Evolutionary conservation across 2,888 invertebrate genomes (phyloP), one percentile per base, ranked within the genome.

Genomic region (Norana najaformis): DNA sequence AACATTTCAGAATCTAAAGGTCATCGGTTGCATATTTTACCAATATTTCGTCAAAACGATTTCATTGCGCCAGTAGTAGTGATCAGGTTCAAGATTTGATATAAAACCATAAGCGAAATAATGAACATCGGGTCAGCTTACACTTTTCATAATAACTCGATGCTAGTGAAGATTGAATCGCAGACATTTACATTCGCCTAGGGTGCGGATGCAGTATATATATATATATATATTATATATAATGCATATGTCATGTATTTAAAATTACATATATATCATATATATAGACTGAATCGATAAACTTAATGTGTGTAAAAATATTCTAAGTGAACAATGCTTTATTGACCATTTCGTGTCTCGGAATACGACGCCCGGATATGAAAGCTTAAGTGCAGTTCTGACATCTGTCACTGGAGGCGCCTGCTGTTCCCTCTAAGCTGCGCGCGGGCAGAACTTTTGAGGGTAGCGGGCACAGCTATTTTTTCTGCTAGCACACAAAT

Each of bases 341-440:
- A 85, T 85, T 37, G 85, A 85, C 85, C 85, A 35, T 35, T 8
- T 23, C 36, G 36, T 35, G 37, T 23, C 35, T 36, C 18, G 85
- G 36, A 85, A 85, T 85, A 85, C 85, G 85, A 85, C 85, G 23
- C 36, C 85, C 36, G 35, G 85, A 85, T 37, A 85, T 85, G 85
- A 37, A 35, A 35, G 37, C 85, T n/a, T 85, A 85, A 85, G 85
- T 23, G 37, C 85, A 69, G 69, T 69, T n/a, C 69, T 69, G 69
- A 69, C 69, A 69, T 6, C 69, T 69, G 69, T 69, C 69, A 69
- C 69, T 69, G 69, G 69, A 69, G 69, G 69, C 69, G 69, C 69
- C 69, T n/a, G n/a, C n/a, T n/a, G n/a, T n/a, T n/a, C n/a, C n/a
- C n/a, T n/a, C n/a, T n/a, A n/a, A n/a, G n/a, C n/a, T n/a, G n/a